Conservation (phyloP, 1,140 invertebrate species). For the Ooceraea biroi region DNA sequence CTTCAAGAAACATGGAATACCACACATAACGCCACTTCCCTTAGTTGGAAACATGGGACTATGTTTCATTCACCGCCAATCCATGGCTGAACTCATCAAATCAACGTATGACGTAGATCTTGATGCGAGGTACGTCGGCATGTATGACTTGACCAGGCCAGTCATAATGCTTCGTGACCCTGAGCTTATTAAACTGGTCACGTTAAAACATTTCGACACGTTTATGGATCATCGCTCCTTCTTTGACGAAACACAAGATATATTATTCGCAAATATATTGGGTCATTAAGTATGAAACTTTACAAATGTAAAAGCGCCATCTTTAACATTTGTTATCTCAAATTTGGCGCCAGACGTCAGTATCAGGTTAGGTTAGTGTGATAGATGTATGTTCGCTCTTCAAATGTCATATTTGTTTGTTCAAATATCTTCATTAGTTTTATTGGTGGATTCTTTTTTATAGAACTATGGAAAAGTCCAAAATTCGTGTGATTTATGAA, state of each 20-base stretch:
- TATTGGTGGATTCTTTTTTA: no score
- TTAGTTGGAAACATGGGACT: constrained; percentile 31
- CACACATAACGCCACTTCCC: neutral
- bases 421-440: no score
- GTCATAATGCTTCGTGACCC: constrained; percentile 78
- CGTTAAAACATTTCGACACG: constrained; percentile 79
- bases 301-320: constrained; percentile 79
- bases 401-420: no score
- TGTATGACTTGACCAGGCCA: constrained; percentile 71
- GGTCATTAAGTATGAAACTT: constrained; percentile 73
- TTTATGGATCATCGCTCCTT: constrained; percentile 80
- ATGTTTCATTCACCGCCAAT: neutral
- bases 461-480: no score
- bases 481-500: no score
- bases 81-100: neutral
- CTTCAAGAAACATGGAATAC: constrained; percentile 34
- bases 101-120: constrained; percentile 18
- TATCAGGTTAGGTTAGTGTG: no score
- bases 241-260: constrained; percentile 57
- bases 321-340: no score
- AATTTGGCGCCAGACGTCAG: no score
- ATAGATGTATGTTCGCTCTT: no score
- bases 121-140: constrained; percentile 71
- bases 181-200: constrained; percentile 78
- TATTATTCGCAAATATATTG: no score